phyloP scores from a whole-genome alignment of 2,797 vertebrate species.

The Enoplosus armatus region DNA sequence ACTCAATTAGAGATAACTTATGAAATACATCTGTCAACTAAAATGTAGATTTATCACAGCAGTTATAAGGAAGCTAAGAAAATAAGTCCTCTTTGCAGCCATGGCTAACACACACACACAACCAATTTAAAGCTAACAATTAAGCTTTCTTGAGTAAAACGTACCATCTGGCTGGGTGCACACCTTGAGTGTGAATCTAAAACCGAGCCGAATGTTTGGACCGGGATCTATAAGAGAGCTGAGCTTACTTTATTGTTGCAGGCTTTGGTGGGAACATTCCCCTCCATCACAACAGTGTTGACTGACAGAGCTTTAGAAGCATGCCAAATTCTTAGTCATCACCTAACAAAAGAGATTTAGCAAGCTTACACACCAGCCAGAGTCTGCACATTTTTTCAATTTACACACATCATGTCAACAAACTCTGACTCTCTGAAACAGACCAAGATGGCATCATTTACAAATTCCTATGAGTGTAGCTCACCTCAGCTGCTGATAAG shows the following conservation, averaged over 20 bases:
- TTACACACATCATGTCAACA: conserved; percentile 79
- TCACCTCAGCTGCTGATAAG: conserved; percentile 39
- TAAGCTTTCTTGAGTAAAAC: conserved; percentile 12
- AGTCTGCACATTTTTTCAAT: conserved; percentile 83
- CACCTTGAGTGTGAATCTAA: conserved; percentile 56
- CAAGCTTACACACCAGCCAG: conserved; percentile 75
- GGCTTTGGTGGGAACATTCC: conserved; percentile 76
- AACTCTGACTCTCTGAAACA: conserved; percentile 65
- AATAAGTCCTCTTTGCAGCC: neutral
- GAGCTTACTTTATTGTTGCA: conserved; percentile 75
- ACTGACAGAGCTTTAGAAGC: conserved; percentile 71
- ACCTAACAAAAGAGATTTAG: conserved; percentile 80
- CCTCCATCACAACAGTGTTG: conserved; percentile 76
- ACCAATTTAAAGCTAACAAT: conserved; percentile 11
- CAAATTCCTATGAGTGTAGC: conserved; percentile 52
- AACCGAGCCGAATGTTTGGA: conserved; percentile 57
- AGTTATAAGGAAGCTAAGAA: neutral
- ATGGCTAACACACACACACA: neutral
- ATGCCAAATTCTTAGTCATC: conserved; percentile 79
- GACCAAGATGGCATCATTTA: conserved; percentile 62
- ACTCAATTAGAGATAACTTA: conserved; percentile 5
- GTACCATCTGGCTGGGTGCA: conserved; percentile 18
- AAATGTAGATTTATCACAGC: conserved; percentile 12
- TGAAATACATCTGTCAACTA: neutral
- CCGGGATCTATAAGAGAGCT: conserved; percentile 52